Conservation (phyloP, 2,113 vertebrate genomes). For the Hipposideros armiger region DNA sequence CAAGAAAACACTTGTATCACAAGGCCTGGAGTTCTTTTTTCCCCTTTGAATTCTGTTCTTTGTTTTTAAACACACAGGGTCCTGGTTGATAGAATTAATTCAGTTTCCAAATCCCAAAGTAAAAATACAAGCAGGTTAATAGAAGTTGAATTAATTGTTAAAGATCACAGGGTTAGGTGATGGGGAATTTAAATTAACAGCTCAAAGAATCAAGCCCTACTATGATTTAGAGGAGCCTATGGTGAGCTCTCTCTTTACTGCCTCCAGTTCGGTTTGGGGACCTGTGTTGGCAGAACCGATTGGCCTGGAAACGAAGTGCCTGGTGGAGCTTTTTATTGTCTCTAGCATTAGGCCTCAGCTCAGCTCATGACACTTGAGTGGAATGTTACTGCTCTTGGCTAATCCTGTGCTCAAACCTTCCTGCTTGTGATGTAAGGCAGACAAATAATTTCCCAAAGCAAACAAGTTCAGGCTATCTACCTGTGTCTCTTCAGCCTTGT, state of each 20-base stretch:
- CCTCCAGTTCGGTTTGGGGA: background rate
- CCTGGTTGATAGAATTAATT: background rate
- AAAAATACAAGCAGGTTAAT: slow-evolving; percentile 31
- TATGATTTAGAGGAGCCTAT: background rate
- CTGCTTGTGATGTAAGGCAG: background rate
- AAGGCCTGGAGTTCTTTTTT: background rate
- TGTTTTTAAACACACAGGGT: slow-evolving; percentile 32
- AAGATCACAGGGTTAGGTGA: background rate
- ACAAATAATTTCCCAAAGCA: background rate
- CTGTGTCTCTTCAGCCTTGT: background rate
- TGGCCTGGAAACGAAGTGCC: background rate
- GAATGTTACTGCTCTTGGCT: background rate
- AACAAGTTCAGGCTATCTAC: background rate
- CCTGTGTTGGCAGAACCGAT: background rate
- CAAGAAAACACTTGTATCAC: background rate
- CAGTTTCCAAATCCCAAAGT: background rate
- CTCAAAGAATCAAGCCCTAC: background rate
- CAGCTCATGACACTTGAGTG: background rate
- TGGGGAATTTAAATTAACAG: slow-evolving; percentile 28
- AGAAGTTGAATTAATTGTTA: background rate
- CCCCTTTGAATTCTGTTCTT: slow-evolving; percentile 42
- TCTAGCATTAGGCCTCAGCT: background rate
- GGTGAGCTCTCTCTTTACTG: background rate
- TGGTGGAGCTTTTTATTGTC: background rate
- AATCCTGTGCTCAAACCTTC: background rate